Evolutionary conservation across 1,140 invertebrate species (phyloP), one percentile per base, ranked within the genome.

Genomic region (Contarinia nasturtii): DNA sequence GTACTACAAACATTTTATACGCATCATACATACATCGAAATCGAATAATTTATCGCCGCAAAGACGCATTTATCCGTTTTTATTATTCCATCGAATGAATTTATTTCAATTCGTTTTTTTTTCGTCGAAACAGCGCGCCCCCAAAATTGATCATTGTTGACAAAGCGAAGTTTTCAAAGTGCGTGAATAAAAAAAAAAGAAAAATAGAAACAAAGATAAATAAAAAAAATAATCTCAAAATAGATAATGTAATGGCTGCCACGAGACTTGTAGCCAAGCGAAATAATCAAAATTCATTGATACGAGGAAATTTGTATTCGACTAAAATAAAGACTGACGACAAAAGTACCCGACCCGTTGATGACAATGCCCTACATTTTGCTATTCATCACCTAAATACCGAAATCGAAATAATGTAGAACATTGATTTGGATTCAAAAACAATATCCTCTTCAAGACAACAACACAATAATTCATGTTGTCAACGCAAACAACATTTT

Each of bases 281-380:
- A 45, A 45, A 46, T 20, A 33, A 21, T 7, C 22, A 46, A 38
- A 38, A 46, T 11, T 46, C 18, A 37, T 37, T 14, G 20, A 33
- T 17, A 34, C 27, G 15, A 38, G 7, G n/a, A 17, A 14, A 19
- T 40, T 19, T n/a, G 18, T 14, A 7, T 40, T 40, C 18, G n/a
- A 40, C 12, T 7, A 42, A 45, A 49, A 46, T 20, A 43, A 21
- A n/a, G 40, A 8, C 18, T 36, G 27, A 27, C 3, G 27, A 27
- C 27, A 10, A 27, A 27, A 27, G 27, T 3, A 27, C 3, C 27
- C 27, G 27, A 27, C 10, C 3, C 27, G 10, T 27, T 27, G 27
- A 27, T 27, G 10, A 27, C 27, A 27, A 27, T 27, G 10, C 27
- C 10, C 27, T 5, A 27, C 27, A 27, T 27, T 27, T 27, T n/a